Percentiles rank a stretch among this genome's conserved stretches.
Conservation (phyloP, 2,888 invertebrate genomes). For the Scaptomyza parva region DNA sequence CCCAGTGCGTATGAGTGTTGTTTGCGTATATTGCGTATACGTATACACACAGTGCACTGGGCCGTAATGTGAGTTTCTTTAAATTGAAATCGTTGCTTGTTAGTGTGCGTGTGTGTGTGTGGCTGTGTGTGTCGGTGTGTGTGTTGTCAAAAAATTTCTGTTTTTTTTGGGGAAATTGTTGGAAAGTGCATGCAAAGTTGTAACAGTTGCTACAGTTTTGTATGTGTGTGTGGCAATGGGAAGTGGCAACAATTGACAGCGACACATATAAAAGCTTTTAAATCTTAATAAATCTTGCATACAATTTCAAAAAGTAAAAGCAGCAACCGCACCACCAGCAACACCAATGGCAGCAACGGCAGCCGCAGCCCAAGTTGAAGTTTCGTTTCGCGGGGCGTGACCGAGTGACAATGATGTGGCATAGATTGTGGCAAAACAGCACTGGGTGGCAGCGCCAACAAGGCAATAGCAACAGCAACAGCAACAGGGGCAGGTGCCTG, state of each 20-base stretch:
- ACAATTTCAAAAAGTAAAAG: conserved; percentile 75
- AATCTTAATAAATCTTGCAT: conserved; percentile 81
- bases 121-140: not conserved
- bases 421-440: conserved; percentile 50
- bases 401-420: conserved; percentile 68
- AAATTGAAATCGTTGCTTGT: conserved; percentile 69
- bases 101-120: too few relatives aligned
- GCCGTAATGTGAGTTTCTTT: conserved; percentile 35
- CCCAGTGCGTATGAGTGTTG: conserved; percentile 43
- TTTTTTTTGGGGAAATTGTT: conserved; percentile 18
- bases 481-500: too few relatives aligned
- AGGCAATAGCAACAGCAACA: too few relatives aligned
- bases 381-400: conserved; percentile 56
- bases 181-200: conserved; percentile 26
- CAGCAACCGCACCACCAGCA: conserved; percentile 32
- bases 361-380: conserved; percentile 36
- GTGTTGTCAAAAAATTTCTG: conserved; percentile 45
- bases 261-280: conserved; percentile 79
- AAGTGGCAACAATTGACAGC: conserved; percentile 70
- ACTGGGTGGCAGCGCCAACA: not conserved
- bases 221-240: conserved; percentile 32
- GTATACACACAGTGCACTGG: conserved; percentile 6
- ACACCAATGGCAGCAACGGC: conserved; percentile 28
- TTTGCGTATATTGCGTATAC: conserved; percentile 28
- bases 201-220: not conserved